These are phyloP conservation scores for Torymus tubicola DNA, from an alignment of 2,888 invertebrate species.

Conservation along the genomic window DNA sequence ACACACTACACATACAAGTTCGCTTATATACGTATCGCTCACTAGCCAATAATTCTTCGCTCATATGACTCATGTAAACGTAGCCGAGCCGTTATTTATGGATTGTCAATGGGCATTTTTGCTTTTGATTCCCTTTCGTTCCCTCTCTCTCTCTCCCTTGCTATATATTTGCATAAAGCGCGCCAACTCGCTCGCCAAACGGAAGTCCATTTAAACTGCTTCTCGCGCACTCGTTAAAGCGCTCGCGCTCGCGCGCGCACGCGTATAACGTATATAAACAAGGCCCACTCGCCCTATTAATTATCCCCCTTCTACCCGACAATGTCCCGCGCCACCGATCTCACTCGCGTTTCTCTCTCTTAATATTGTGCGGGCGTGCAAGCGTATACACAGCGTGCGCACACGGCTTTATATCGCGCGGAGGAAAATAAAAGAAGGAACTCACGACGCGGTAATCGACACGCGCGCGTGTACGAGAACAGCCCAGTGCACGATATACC, in stretches of 20 bases:
- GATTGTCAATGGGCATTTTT: constrained; percentile 55
- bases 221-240: constrained; percentile 27
- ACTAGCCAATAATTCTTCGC: constrained; percentile 46
- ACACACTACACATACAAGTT: background rate
- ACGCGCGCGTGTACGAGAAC: background rate
- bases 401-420: background rate
- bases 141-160: no score
- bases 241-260: background rate
- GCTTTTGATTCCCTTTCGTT: constrained; percentile 5
- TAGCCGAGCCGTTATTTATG: constrained; percentile 44
- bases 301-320: constrained; percentile 7
- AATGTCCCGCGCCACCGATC: constrained; percentile 7
- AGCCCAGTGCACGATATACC: constrained; percentile 25
- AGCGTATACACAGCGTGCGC: background rate
- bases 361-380: constrained; percentile 38
- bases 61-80: constrained; percentile 43
- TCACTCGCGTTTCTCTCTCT: constrained; percentile 13
- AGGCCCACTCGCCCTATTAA: constrained; percentile 41
- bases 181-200: constrained; percentile 16
- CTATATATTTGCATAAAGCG: constrained; percentile 54
- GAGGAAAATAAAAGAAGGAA: background rate
- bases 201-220: constrained; percentile 52
- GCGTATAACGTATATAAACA: constrained; percentile 27
- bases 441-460: background rate
- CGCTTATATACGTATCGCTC: background rate